Conservation (phyloP, 1,140 invertebrate species). For the Adelges cooleyi region DNA sequence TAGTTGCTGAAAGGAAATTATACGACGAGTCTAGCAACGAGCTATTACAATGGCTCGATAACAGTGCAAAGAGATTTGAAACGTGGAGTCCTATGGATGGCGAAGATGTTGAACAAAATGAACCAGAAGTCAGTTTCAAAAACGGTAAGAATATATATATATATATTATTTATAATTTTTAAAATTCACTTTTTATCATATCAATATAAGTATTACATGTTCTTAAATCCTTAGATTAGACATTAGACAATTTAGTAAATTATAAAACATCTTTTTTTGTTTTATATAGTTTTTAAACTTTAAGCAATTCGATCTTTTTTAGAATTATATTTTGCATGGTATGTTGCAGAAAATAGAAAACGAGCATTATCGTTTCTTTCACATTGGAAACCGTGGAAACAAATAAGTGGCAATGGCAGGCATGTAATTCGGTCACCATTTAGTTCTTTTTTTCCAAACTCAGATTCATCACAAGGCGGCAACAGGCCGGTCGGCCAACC, state of each 20-base stretch:
- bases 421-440: slow-evolving; percentile 26
- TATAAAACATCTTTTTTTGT: no score
- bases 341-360: slow-evolving; percentile 29
- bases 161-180: no score
- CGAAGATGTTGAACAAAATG: neutral
- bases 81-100: slow-evolving; percentile 12
- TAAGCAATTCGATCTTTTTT: no score
- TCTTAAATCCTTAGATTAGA: no score
- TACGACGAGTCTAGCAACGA: slow-evolving; percentile 7
- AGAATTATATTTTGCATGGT: neutral
- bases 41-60: slow-evolving; percentile 5
- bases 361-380: slow-evolving; percentile 32
- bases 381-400: slow-evolving; percentile 32
- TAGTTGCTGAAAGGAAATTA: neutral
- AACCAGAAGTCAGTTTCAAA: neutral
- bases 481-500: slow-evolving; percentile 32
- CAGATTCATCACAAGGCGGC: slow-evolving; percentile 26
- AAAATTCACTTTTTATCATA: no score
- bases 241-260: no score
- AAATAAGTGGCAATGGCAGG: slow-evolving; percentile 14
- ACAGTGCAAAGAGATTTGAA: neutral
- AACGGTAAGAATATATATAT: slow-evolving; percentile 3
- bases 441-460: slow-evolving; percentile 25
- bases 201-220: no score
- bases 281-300: no score